Percentiles rank a stretch among this genome's conserved stretches.
phyloP scores from a whole-genome alignment of 1,140 invertebrate genomes.

The Philopotamus ludificatus region DNA sequence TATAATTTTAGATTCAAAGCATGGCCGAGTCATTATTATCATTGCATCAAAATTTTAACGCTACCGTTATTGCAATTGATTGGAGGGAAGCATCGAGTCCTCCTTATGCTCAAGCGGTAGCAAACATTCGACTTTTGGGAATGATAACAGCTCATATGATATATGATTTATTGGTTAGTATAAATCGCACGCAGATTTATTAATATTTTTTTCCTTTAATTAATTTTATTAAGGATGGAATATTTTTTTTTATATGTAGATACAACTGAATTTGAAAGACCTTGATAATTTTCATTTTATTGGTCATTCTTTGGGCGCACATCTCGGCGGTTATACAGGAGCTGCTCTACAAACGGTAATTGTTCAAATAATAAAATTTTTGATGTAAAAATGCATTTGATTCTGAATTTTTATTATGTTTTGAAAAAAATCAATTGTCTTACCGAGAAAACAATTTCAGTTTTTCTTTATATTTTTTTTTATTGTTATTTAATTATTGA shows the following conservation, averaged over 20 bases:
- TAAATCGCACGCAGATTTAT: constrained; percentile 28
- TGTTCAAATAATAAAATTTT: no score
- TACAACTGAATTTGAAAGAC: constrained; percentile 55
- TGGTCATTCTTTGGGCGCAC: constrained; percentile 87
- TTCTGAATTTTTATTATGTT: no score
- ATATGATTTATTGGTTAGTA: constrained; percentile 59
- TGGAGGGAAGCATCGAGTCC: constrained; percentile 83
- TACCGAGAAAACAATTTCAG: no score
- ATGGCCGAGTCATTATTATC: constrained; percentile 62
- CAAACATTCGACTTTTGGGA: constrained; percentile 85
- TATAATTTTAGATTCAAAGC: constrained; percentile 54
- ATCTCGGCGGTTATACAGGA: constrained; percentile 82
- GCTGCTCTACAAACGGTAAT: constrained; percentile 64
- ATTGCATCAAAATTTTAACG: constrained; percentile 64
- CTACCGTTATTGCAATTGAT: constrained; percentile 78
- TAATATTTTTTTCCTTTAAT: constrained; percentile 1
- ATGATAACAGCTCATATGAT: constrained; percentile 76
- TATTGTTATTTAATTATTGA: no score
- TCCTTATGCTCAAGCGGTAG: constrained; percentile 86
- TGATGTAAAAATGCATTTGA: no score
- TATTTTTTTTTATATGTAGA: constrained; percentile 47
- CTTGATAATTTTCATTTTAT: constrained; percentile 76
- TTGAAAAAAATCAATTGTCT: no score
- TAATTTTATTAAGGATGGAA: no score
- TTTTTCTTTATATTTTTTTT: no score